Conservation (phyloP, 1,140 invertebrate genomes). For the Dreissena rostriformis region DNA sequence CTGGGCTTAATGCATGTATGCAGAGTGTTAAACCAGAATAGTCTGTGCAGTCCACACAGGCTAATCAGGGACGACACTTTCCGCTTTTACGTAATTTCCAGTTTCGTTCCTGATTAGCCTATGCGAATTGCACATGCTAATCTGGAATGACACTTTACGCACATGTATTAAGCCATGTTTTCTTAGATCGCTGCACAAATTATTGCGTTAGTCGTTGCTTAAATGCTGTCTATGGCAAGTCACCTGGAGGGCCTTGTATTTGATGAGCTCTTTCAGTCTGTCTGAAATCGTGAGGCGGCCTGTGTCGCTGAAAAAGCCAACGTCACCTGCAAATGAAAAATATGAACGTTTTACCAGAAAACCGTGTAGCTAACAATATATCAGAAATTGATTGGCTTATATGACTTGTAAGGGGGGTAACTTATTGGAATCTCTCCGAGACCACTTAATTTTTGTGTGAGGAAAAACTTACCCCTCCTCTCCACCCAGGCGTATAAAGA, state of each 20-base stretch:
- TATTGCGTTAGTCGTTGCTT: too few relatives aligned
- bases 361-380: not conserved
- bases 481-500: not conserved
- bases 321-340: conserved; percentile 85
- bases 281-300: conserved; percentile 87
- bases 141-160: too few relatives aligned
- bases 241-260: conserved; percentile 93
- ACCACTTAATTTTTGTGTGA: not conserved
- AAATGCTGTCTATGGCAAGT: conserved; percentile 23
- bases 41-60: too few relatives aligned
- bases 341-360: not conserved
- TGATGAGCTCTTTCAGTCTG: conserved; percentile 93
- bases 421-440: not conserved
- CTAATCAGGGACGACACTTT: too few relatives aligned
- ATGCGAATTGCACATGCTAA: too few relatives aligned
- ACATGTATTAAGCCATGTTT: too few relatives aligned
- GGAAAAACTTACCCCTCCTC: not conserved
- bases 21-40: too few relatives aligned
- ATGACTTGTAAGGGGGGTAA: not conserved
- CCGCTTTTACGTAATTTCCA: too few relatives aligned
- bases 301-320: conserved; percentile 87
- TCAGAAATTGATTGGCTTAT: not conserved
- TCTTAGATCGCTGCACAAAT: too few relatives aligned
- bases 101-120: too few relatives aligned
- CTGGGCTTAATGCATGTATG: too few relatives aligned